Conservation (phyloP, 2,888 invertebrate genomes). For the Autographa pulchrina region DNA sequence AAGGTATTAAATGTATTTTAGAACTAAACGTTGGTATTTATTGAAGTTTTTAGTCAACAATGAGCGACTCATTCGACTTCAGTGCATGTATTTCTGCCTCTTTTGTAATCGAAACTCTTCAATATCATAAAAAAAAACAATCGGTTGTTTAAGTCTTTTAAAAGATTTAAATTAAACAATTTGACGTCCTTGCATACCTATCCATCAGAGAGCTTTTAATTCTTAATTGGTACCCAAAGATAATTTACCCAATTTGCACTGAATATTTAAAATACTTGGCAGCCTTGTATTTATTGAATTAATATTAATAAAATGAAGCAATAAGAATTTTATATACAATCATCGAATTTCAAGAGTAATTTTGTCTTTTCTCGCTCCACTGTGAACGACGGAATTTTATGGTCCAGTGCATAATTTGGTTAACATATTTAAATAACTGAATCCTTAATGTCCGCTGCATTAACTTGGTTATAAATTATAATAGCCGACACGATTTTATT, state of each 20-base stretch:
- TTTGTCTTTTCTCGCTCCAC: conserved; percentile 25
- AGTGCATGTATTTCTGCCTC: too few species aligned
- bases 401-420: conserved; percentile 33
- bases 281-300: conserved; percentile 42
- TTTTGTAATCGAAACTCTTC: too few species aligned
- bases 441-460: conserved; percentile 37
- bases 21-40: neutral
- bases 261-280: conserved; percentile 41
- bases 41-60: neutral
- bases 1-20: neutral
- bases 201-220: conserved; percentile 27
- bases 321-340: conserved; percentile 30
- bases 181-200: conserved; percentile 20
- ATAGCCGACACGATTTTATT: conserved; percentile 34
- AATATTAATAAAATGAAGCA: conserved; percentile 28
- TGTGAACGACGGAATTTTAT: conserved; percentile 22
- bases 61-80: neutral
- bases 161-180: conserved; percentile 1
- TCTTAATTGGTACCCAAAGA: conserved; percentile 19
- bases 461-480: conserved; percentile 39
- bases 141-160: too few species aligned
- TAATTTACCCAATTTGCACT: conserved; percentile 35
- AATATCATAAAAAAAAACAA: too few species aligned
- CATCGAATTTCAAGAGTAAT: conserved; percentile 26
- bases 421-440: conserved; percentile 41